Evolutionary conservation across 2,888 invertebrate species (phyloP), one percentile per base, ranked within the genome.

Genomic region (Yponomeuta plumbellus): DNA sequence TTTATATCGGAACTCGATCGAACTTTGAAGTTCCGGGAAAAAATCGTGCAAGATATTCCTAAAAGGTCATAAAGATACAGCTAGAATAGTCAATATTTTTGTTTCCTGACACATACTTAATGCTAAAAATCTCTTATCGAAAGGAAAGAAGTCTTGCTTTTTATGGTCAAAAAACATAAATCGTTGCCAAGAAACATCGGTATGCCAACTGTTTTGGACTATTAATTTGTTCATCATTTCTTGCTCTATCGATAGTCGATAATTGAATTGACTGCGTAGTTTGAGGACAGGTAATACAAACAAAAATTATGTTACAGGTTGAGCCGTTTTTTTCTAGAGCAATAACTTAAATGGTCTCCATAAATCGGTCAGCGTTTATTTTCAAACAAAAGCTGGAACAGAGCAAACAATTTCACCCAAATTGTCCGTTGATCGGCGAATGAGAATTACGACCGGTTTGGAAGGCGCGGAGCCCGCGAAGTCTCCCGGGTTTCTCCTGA

Each of bases 401-500:
- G 62, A 83, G 84, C 86, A 87, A 88, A 88, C 88, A 88, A 87
- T 88, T 89, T 88, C 86, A 86, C 83, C 86, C 75, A 88, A 87
- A 87, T 87, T 80, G 84, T 85, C 85, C 82, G 76, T 74, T 80
- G 80, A 77, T 75, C 80, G 80, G 78, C 78, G 78, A 80, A 81
- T 81, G 81, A 80, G 85, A 85, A 86, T 85, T 81, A 86, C 72
- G 83, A 84, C 82, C 81, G 83, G 83, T 82, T 81, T 75, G 72
- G 66, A 40, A 65, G 62, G 64, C 52, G 44, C 58, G 64, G 62
- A 39, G 57, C 64, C 65, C 59, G 68, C 58, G 22, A 61, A 22
- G 26, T 56, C 39, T 21, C 44, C 13, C 8, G 44, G 44, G 44
- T 17, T 6, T 17, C 44, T 52, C 44, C 44, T 13, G 17, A 52